Conservation (phyloP, 1,140 invertebrate species). For the Zaprionus nigranus region DNA sequence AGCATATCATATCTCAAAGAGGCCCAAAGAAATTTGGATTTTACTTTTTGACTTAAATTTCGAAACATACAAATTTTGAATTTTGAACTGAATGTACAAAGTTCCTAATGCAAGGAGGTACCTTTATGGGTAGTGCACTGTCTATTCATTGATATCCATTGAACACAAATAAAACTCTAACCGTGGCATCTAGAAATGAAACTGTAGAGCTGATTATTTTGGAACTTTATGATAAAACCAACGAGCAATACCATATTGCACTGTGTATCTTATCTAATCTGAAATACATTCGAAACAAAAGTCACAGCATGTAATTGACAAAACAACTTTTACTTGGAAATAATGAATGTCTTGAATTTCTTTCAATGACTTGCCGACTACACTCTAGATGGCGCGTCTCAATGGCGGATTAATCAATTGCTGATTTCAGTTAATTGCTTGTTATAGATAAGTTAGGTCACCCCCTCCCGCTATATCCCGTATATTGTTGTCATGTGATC, state of each 20-base stretch:
- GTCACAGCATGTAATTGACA: background rate
- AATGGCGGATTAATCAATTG: constrained; percentile 29
- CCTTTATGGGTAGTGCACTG: background rate
- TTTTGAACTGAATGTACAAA: background rate
- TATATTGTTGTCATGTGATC: constrained; percentile 30
- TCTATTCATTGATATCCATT: background rate
- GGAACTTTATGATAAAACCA: background rate
- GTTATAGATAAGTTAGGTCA: constrained; percentile 18
- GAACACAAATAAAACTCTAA: background rate
- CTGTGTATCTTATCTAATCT: background rate
- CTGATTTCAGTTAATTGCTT: background rate
- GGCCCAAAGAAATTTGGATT: background rate
- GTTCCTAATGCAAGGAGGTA: background rate
- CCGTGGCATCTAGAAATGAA: background rate
- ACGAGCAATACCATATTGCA: background rate
- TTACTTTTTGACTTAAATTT: background rate
- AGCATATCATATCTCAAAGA: too few relatives aligned
- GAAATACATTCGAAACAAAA: background rate
- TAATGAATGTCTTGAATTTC: constrained; percentile 7
- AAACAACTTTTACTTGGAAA: background rate
- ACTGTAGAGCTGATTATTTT: background rate
- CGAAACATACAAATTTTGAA: background rate
- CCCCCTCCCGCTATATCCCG: too few relatives aligned
- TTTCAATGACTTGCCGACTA: background rate
- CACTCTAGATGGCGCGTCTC: constrained; percentile 33